Percentiles rank a stretch among this genome's conserved stretches.
Conservation (phyloP, 2,113 vertebrate species). For the Phalacrocorax aristotelis region DNA sequence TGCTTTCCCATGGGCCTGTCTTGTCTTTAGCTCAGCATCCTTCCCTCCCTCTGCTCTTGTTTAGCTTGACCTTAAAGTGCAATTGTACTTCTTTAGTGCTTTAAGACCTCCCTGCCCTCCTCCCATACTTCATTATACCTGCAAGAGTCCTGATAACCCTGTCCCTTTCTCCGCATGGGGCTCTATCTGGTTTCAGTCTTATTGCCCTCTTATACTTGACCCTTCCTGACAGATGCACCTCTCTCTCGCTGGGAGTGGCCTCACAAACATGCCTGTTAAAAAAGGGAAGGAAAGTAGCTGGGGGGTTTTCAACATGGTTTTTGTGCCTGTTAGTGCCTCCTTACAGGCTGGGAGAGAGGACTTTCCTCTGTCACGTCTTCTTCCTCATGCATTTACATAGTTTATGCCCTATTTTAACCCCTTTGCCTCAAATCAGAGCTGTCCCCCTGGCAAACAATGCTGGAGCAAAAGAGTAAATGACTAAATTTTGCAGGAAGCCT, state of each 20-base stretch:
- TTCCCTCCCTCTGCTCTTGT: not conserved
- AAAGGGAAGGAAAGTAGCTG: not conserved
- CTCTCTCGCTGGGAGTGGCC: not conserved
- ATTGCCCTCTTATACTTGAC: not conserved
- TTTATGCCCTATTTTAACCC: not conserved
- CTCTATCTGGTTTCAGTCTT: not conserved
- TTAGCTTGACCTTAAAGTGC: not conserved
- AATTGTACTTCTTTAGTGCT: not conserved
- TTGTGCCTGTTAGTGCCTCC: not conserved
- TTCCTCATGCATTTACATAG: not conserved
- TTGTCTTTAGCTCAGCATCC: not conserved
- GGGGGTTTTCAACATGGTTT: not conserved
- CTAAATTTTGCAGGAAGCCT: not conserved
- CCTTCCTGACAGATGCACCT: not conserved
- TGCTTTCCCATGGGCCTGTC: not conserved
- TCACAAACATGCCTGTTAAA: not conserved
- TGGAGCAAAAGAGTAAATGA: not conserved
- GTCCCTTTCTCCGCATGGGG: not conserved
- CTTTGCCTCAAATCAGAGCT: not conserved
- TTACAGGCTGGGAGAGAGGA: not conserved
- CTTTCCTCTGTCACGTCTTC: not conserved
- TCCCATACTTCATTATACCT: not conserved
- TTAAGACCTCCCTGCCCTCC: not conserved
- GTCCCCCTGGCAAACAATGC: not conserved
- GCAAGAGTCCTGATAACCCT: not conserved